Conservation (phyloP, 2,888 invertebrate species). For the Tetanocera ferruginea region DNA sequence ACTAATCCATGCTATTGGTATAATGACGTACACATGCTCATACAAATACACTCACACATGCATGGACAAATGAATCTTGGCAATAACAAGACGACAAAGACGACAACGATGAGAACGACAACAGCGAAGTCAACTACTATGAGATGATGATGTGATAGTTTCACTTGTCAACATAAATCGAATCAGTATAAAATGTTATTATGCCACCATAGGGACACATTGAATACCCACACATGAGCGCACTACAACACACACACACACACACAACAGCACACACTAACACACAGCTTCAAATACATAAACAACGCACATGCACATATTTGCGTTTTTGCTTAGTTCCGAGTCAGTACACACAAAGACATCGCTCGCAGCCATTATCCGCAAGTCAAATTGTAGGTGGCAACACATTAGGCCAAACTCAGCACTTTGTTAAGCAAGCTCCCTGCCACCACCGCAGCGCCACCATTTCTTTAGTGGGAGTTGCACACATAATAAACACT, state of each 20-base stretch:
- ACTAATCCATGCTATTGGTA: background rate
- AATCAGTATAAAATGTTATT: constrained; percentile 67
- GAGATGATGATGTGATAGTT: background rate
- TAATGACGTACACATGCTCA: background rate
- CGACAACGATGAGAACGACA: no score
- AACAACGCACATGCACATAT: constrained; percentile 1
- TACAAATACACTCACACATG: background rate
- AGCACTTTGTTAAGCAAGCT: background rate
- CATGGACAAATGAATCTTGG: background rate
- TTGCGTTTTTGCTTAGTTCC: background rate
- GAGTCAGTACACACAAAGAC: background rate
- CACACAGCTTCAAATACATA: constrained; percentile 2
- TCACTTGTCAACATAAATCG: constrained; percentile 63
- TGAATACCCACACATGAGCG: constrained; percentile 8
- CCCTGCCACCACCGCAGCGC: constrained; percentile 43
- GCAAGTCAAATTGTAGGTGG: constrained; percentile 60
- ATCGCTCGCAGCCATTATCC: constrained; percentile 28
- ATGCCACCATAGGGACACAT: constrained; percentile 63
- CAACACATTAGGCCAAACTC: constrained; percentile 62
- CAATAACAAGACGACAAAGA: no score
- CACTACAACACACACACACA: constrained; percentile 13
- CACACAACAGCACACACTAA: background rate
- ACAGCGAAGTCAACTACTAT: no score
- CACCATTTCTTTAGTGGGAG: background rate
- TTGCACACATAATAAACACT: constrained; percentile 21